These are phyloP conservation scores for Lycaena phlaeas DNA, from an alignment of 2,888 invertebrate species.

Conservation along the genomic window DNA sequence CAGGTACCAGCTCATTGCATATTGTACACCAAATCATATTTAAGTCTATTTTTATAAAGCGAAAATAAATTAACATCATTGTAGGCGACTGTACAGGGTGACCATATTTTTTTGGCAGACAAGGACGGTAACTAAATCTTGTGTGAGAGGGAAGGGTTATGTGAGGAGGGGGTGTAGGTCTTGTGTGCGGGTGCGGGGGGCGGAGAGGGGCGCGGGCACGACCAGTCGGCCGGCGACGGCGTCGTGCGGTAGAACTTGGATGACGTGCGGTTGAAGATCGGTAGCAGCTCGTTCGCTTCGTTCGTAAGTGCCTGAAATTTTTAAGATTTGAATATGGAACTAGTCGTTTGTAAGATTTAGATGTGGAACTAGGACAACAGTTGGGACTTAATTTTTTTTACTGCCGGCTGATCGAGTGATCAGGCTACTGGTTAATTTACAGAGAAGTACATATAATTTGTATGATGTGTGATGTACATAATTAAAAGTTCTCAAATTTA, in stretches of 20 bases:
- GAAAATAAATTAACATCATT: not conserved
- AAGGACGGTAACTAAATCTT: slow-evolving; percentile 13
- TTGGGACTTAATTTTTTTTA: too few species aligned
- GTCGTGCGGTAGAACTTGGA: slow-evolving; percentile 89
- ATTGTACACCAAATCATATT: too few species aligned
- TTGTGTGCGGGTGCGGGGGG: slow-evolving; percentile 18
- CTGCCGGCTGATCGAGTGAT: too few species aligned
- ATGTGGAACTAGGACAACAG: too few species aligned
- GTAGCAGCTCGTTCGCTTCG: slow-evolving; percentile 97
- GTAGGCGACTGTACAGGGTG: not conserved
- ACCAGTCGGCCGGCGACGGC: slow-evolving; percentile 92
- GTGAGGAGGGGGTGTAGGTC: slow-evolving; percentile 29
- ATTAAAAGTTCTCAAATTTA: too few species aligned
- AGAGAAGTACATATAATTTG: too few species aligned
- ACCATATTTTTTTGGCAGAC: not conserved
- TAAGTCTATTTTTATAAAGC: too few species aligned
- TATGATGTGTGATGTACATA: too few species aligned
- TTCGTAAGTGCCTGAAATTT: slow-evolving; percentile 89
- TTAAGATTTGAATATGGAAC: too few species aligned
- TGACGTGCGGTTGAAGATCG: slow-evolving; percentile 97
- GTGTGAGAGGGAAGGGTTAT: slow-evolving; percentile 30
- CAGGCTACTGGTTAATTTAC: too few species aligned
- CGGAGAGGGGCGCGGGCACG: slow-evolving; percentile 42
- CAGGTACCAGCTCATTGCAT: too few species aligned
- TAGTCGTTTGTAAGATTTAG: too few species aligned